Percentiles rank a stretch among this genome's conserved stretches.
phyloP scores from a whole-genome alignment of 2,113 vertebrate genomes.

The Nansenia antarctica region DNA sequence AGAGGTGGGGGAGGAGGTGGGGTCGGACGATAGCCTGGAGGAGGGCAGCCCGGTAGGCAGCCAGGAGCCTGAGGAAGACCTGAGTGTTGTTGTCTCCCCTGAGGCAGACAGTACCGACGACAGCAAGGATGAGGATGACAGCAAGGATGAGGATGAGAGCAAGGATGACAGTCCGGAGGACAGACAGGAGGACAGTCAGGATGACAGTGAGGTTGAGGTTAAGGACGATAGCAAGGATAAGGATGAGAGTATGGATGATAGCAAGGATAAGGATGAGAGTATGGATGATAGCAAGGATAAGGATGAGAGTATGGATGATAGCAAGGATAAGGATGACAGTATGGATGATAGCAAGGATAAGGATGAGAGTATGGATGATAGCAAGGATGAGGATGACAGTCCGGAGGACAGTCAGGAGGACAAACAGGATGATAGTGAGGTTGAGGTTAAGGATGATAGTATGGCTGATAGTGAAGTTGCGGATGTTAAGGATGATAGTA shows the following conservation, averaged over 20 bases:
- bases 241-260: not conserved
- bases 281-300: not conserved
- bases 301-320: too few relatives aligned
- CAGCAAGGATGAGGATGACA: not conserved
- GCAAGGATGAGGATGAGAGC: not conserved
- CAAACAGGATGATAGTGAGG: not conserved
- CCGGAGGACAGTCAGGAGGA: not conserved
- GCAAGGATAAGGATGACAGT: too few relatives aligned
- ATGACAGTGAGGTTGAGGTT: not conserved
- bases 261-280: not conserved
- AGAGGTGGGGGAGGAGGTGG: not conserved
- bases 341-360: not conserved
- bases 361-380: not conserved
- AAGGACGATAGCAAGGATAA: not conserved
- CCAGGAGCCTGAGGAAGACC: not conserved
- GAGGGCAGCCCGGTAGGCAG: not conserved
- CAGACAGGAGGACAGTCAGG: not conserved
- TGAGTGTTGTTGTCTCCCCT: not conserved
- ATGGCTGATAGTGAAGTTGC: not conserved
- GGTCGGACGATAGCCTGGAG: not conserved
- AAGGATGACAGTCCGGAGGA: not conserved
- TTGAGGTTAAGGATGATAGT: too few relatives aligned
- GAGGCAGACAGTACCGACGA: not conserved
- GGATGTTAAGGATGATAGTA: too few relatives aligned
- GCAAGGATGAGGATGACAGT: not conserved